Evolutionary conservation across 2,888 invertebrate genomes (phyloP).

Genomic region (Polydrusus pterygomalis): DNA sequence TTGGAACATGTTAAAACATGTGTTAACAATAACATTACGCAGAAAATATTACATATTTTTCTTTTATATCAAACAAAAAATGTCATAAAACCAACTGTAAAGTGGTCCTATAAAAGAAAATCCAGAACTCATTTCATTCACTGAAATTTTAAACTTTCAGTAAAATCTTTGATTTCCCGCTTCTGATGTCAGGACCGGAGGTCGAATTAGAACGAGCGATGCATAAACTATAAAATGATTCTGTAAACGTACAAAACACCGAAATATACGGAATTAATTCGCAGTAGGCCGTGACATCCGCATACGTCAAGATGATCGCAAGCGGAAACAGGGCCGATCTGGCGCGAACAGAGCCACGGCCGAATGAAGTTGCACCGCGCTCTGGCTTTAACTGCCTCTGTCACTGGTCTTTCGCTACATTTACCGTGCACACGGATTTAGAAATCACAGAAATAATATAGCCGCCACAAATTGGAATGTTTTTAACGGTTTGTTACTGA

Average conservation of each 20-base stretch:
- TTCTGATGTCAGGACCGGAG: constrained; percentile 32
- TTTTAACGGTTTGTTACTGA: background rate
- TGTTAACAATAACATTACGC: too few species aligned
- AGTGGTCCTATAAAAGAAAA: too few species aligned
- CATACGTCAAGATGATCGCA: constrained; percentile 55
- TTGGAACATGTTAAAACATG: too few species aligned
- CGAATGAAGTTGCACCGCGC: constrained; percentile 50
- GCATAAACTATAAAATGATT: constrained; percentile 56
- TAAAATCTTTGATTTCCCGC: constrained; percentile 18
- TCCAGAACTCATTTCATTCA: too few species aligned
- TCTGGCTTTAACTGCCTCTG: constrained; percentile 44
- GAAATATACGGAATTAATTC: constrained; percentile 56
- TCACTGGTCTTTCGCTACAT: constrained; percentile 54
- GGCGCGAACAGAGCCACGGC: constrained; percentile 40
- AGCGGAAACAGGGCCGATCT: constrained; percentile 51
- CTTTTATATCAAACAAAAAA: too few species aligned
- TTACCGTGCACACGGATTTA: constrained; percentile 51
- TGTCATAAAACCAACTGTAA: too few species aligned
- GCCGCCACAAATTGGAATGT: constrained; percentile 16
- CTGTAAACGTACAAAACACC: constrained; percentile 56
- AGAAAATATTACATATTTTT: too few species aligned
- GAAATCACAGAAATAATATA: constrained; percentile 40
- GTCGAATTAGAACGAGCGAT: constrained; percentile 44
- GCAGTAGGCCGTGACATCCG: constrained; percentile 55
- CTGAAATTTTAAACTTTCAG: background rate